A percentile compares a stretch with the other conserved stretches of the same genome.
Evolutionary conservation across 2,113 vertebrate species (phyloP).

Genomic region (Alethe diademata): DNA sequence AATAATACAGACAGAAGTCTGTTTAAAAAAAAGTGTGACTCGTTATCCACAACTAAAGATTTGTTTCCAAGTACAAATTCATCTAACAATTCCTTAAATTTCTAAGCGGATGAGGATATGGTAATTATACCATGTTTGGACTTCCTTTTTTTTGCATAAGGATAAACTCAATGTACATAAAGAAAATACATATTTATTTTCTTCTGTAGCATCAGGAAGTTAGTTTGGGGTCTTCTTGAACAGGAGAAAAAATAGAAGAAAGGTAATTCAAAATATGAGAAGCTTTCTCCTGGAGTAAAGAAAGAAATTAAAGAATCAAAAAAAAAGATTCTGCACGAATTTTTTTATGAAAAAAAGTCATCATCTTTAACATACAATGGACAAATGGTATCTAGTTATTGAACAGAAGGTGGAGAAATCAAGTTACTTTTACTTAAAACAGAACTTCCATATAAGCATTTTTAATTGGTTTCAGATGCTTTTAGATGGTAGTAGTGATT

Average conservation of each 20-base stretch:
- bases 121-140: not conserved
- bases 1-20: not conserved
- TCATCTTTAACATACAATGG: not conserved
- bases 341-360: not conserved
- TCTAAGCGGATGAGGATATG: not conserved
- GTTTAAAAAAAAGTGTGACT: not conserved
- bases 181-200: not conserved
- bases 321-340: not conserved
- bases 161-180: not conserved
- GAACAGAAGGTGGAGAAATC: conserved; percentile 5
- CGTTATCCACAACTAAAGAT: not conserved
- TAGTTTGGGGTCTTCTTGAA: not conserved
- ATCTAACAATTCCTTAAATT: not conserved
- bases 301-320: not conserved
- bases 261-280: not conserved
- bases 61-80: not conserved
- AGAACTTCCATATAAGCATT: not conserved
- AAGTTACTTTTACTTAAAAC: not conserved
- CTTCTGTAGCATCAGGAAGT: not conserved
- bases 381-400: not conserved
- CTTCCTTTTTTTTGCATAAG: not conserved
- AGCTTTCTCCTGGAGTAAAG: not conserved
- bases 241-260: not conserved
- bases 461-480: conserved; percentile 32
- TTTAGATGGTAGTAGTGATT: not conserved